phyloP scores from a whole-genome alignment of 2,113 vertebrate species.

The Petroica traversi region DNA sequence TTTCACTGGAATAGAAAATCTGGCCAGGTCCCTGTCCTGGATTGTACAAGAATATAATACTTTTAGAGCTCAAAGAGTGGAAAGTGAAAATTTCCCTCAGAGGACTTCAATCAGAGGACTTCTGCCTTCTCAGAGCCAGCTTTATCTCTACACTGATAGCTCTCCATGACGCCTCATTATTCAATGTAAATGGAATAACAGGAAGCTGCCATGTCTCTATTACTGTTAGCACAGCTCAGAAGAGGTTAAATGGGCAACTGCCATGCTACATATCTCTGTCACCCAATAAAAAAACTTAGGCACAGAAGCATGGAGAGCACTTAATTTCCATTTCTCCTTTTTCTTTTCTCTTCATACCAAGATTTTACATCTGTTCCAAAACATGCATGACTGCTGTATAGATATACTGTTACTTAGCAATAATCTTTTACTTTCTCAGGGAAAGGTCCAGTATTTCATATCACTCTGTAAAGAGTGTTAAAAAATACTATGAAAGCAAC shows the following conservation, averaged over 20 bases:
- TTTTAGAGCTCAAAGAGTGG: not conserved
- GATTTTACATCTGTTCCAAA: not conserved
- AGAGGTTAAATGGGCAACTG: not conserved
- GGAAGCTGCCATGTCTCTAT: not conserved
- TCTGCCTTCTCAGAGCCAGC: not conserved
- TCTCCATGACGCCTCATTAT: not conserved
- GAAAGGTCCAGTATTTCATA: not conserved
- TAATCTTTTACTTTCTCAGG: not conserved
- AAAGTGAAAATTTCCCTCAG: not conserved
- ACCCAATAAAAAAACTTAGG: not conserved
- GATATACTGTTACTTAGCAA: not conserved
- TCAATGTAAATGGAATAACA: not conserved
- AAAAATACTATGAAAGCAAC: not conserved
- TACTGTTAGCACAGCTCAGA: not conserved
- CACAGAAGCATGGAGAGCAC: not conserved
- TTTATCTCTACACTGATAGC: not conserved
- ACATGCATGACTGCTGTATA: not conserved
- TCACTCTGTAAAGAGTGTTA: not conserved
- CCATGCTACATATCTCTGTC: not conserved
- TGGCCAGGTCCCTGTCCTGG: not conserved
- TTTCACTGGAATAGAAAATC: not conserved
- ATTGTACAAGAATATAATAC: not conserved
- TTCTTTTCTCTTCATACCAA: not conserved
- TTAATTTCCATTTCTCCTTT: not conserved
- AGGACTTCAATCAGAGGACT: not conserved